Percentiles rank a stretch among this genome's conserved stretches.
These are phyloP conservation scores for Spea hammondii DNA, from an alignment of 2,797 vertebrate genomes.

Conservation along the genomic window DNA sequence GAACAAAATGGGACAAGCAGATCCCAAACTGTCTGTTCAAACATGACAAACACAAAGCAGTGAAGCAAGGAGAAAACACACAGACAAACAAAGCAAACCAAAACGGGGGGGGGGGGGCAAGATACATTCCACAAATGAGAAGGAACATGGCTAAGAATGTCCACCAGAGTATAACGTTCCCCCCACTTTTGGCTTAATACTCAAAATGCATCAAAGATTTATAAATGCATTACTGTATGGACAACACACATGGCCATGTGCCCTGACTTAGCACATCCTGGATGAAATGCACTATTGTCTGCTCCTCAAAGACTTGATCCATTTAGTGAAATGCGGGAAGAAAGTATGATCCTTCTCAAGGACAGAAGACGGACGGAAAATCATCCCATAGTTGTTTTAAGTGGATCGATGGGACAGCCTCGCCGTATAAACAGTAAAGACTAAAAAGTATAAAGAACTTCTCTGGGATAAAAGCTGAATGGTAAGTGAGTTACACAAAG, in stretches of 20 bases:
- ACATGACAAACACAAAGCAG: too few relatives aligned
- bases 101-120: too few relatives aligned
- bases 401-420: not conserved
- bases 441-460: too few relatives aligned
- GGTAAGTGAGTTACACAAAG: too few relatives aligned
- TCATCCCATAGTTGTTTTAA: not conserved
- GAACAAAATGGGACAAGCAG: too few relatives aligned
- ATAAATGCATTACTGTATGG: slow-evolving; percentile 54
- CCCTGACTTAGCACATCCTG: not conserved
- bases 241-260: slow-evolving; percentile 41
- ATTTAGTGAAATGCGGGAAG: not conserved
- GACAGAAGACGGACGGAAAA: not conserved
- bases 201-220: not conserved
- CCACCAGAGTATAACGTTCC: not conserved
- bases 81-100: too few relatives aligned
- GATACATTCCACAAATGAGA: too few relatives aligned
- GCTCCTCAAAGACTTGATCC: not conserved
- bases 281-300: not conserved
- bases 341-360: not conserved
- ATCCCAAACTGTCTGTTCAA: too few relatives aligned
- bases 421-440: not conserved
- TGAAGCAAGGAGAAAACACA: too few relatives aligned
- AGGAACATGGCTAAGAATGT: too few relatives aligned
- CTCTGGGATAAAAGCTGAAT: too few relatives aligned
- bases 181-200: not conserved